Evolutionary conservation across 2,113 vertebrate genomes (phyloP), one percentile per base, ranked within the genome.

Genomic region (Dasyprocta punctata): DNA sequence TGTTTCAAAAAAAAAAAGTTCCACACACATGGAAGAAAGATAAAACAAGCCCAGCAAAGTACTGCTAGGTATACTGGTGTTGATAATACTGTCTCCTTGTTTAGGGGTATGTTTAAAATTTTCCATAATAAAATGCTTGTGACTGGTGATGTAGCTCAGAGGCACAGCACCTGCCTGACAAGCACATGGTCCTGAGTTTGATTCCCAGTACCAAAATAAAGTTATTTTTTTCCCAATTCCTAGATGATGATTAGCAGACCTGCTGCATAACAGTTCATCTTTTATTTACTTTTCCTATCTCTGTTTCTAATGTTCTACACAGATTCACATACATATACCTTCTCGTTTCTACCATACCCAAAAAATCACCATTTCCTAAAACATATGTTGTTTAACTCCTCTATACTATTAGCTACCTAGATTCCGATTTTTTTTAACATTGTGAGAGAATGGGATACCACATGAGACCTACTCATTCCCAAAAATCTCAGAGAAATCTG

Each of bases 31-130:
- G 73, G 38, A 47, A 10, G 49, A 28, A 47, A 56, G 36, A 38
- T 61, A 61, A 90, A 92, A 86, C 1, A 95, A 92, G 22, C 90
- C 36, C 24, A 92, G 10, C 26, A 86, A 86, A 85, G 65, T 33
- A n/a, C 16, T 63, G n/a, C 22, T 3, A 90, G 13, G 61, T 58
- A 89, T 5, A 67, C 0, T 58, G 54, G 36, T 41, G 13, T 81
- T 96, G 44, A 75, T n/a, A 61, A 92, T 52, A 87, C 3, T 89
- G n/a, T 61, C 28, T 60, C 20, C 86, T 81, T 93, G 95, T 95
- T 89, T 96, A 44, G 49, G 33, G 28, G 2, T 95, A 58, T 60
- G 44, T 71, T 94, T 92, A 81, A 95, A 94, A 49, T 52, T 86
- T 83, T 87, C 73, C 36, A 60, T 41, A 75, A 91, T 73, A 47